phyloP scores from a whole-genome alignment of 2,113 vertebrate species.

The Oenanthe oenanthe region DNA sequence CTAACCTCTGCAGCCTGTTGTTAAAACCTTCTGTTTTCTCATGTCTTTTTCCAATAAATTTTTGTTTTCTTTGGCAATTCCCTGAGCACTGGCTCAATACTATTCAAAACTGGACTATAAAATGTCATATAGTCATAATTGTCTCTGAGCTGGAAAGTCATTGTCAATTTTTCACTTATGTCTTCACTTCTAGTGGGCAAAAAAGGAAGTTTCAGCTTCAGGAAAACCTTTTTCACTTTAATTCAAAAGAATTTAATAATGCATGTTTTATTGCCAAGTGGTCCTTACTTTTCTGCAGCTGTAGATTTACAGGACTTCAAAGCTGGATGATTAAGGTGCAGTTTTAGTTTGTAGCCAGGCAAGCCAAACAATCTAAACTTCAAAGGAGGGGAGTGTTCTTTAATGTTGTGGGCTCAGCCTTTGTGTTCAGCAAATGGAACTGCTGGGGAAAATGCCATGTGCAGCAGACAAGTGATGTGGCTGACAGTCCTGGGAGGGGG shows the following conservation, averaged over 20 bases:
- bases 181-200: background rate
- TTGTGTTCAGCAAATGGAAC: background rate
- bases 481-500: background rate
- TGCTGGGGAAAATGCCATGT: conserved; percentile 5
- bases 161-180: background rate
- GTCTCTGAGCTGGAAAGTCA: background rate
- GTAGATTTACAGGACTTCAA: conserved; percentile 48
- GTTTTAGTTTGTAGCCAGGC: conserved; percentile 11
- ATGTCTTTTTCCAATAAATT: background rate
- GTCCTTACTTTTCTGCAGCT: conserved; percentile 4
- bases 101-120: background rate
- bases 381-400: conserved; percentile 30
- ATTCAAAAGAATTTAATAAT: background rate
- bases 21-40: background rate
- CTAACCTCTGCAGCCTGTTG: background rate
- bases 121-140: background rate
- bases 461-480: background rate
- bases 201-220: background rate
- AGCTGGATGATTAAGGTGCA: conserved; percentile 30
- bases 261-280: background rate
- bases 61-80: background rate
- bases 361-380: conserved; percentile 23
- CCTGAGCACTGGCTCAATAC: background rate
- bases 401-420: background rate
- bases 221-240: background rate